A percentile compares a stretch with the other conserved stretches of the same genome.
Conservation (phyloP, 2,113 vertebrate genomes). For the Leptodactylus fuscus region DNA sequence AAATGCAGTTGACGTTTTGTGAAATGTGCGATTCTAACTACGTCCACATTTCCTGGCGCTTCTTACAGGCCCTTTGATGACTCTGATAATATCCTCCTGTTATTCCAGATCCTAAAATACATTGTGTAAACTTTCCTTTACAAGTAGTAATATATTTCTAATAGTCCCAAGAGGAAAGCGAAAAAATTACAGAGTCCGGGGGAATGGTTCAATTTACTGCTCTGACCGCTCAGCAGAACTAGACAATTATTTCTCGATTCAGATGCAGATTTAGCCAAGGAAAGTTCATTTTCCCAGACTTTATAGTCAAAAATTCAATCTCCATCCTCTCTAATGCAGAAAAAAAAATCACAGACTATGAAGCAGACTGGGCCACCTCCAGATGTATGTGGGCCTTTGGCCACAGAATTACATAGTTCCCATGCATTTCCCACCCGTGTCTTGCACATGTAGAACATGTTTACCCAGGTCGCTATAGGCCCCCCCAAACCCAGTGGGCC, state of each 20-base stretch:
- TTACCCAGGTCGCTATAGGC: background rate
- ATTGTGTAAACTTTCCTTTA: conserved; percentile 2
- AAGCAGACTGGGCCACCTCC: background rate
- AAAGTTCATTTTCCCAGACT: background rate
- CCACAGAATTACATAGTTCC: background rate
- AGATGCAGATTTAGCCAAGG: background rate
- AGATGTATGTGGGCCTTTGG: background rate
- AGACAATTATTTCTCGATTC: background rate
- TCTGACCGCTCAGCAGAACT: background rate
- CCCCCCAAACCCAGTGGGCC: background rate
- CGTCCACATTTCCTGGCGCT: background rate
- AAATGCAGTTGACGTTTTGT: too few relatives aligned
- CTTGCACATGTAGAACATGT: background rate
- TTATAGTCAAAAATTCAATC: background rate
- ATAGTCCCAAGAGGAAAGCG: background rate
- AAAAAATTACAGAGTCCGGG: background rate
- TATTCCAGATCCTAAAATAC: conserved; percentile 1
- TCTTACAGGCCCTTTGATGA: conserved; percentile 2
- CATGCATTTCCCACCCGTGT: too few relatives aligned
- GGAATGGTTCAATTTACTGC: background rate
- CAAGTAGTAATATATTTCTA: background rate
- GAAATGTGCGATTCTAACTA: background rate
- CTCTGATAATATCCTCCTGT: background rate
- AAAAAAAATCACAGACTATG: background rate
- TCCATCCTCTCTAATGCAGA: background rate